These are phyloP conservation scores for Nebria ingens DNA, from an alignment of 1,140 invertebrate genomes.

Conservation along the genomic window DNA sequence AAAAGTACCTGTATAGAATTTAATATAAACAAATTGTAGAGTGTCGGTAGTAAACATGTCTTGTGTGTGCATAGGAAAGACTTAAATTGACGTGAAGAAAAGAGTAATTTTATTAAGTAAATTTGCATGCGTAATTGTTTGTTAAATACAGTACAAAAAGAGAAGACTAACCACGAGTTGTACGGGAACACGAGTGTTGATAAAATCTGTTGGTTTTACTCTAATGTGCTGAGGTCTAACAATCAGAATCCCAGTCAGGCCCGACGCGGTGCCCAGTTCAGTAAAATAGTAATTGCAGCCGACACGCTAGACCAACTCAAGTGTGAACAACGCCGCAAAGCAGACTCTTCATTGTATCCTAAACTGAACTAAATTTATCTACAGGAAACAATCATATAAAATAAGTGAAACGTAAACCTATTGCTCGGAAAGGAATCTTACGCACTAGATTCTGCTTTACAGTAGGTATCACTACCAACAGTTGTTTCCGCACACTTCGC, in stretches of 20 bases:
- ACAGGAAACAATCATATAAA: constrained; percentile 7
- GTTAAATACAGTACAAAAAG: no score
- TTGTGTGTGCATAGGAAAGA: no score
- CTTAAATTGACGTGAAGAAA: no score
- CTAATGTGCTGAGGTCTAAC: not conserved
- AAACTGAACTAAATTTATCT: constrained; percentile 4
- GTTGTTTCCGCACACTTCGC: no score
- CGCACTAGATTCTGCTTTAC: no score
- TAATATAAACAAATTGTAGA: no score
- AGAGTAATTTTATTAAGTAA: no score
- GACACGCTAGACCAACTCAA: not conserved
- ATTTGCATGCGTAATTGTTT: no score
- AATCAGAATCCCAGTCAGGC: no score
- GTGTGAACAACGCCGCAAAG: not conserved
- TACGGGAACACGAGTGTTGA: not conserved
- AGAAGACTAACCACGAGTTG: not conserved
- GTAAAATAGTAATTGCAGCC: not conserved
- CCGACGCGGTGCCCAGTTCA: not conserved
- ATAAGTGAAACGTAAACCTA: not conserved
- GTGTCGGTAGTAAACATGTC: no score
- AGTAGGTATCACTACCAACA: no score
- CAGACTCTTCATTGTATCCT: constrained; percentile 2
- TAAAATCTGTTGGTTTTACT: not conserved
- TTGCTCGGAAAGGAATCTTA: not conserved
- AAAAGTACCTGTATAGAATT: no score